Conservation (phyloP, 1,140 invertebrate genomes). For the Rhizoglyphus robini region DNA sequence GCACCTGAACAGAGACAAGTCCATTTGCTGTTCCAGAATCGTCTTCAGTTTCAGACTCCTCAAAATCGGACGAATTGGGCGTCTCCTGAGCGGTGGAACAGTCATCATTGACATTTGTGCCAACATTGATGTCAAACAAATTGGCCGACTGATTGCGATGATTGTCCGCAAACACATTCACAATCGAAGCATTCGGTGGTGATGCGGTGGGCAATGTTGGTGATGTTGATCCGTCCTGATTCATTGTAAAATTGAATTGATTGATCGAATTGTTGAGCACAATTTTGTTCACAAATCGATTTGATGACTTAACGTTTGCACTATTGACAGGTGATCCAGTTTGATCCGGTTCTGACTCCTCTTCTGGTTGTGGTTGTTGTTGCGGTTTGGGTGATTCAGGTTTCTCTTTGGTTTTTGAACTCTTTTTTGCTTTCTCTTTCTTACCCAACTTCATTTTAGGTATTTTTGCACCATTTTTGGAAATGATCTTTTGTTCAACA, state of each 20-base stretch:
- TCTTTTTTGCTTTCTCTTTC: not conserved
- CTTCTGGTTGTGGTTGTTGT: not conserved
- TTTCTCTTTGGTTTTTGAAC: not conserved
- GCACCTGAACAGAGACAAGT: not conserved
- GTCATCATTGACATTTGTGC: not conserved
- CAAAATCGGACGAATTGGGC: not conserved
- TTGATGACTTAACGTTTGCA: not conserved
- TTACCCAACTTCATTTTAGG: not conserved
- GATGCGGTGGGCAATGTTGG: not conserved
- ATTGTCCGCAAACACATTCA: conserved; percentile 4
- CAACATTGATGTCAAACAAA: not conserved
- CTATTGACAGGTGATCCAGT: not conserved
- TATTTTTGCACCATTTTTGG: not conserved
- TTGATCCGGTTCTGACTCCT: not conserved
- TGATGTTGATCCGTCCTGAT: not conserved
- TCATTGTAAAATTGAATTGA: conserved; percentile 11
- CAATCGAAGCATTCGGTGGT: not conserved
- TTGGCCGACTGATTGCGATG: not conserved
- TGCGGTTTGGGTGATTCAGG: not conserved
- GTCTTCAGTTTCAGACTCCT: not conserved
- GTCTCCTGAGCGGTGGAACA: not conserved
- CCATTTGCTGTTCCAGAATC: not conserved
- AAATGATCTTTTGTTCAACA: not conserved
- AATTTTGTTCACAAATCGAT: conserved; percentile 16
- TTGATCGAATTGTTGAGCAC: not conserved